Percentiles rank a stretch among this genome's conserved stretches.
phyloP scores from a whole-genome alignment of 2,113 vertebrate species.

The Hiodon tergisus region DNA sequence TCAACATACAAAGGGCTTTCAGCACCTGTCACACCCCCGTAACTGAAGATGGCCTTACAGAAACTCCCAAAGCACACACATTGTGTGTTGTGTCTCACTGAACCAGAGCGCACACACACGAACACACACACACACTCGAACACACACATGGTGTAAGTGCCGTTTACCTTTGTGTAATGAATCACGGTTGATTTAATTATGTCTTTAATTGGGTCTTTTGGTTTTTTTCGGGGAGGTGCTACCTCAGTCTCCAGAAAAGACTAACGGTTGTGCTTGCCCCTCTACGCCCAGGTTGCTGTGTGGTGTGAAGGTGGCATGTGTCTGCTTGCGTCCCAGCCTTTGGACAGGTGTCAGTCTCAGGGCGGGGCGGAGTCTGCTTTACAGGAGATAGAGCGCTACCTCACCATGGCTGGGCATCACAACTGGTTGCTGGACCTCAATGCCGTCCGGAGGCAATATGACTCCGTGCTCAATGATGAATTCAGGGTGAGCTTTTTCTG shows the following conservation, averaged over 20 bases:
- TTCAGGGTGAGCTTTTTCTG: conserved; percentile 67
- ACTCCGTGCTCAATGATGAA: conserved; percentile 74
- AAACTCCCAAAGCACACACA: too few species aligned
- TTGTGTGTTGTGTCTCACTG: too few species aligned
- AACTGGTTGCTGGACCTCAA: conserved; percentile 70
- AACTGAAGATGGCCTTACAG: too few species aligned
- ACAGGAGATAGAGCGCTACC: conserved; percentile 85
- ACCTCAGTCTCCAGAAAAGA: background rate
- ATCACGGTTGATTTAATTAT: too few species aligned
- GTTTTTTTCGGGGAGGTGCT: background rate
- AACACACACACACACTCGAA: too few species aligned
- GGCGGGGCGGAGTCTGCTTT: conserved; percentile 91
- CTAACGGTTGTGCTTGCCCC: background rate
- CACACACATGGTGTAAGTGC: too few species aligned
- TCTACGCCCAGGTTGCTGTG: conserved; percentile 62
- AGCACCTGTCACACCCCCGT: too few species aligned
- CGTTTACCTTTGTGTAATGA: too few species aligned
- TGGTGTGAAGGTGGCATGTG: conserved; percentile 95
- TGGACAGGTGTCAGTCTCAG: conserved; percentile 95
- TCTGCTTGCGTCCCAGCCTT: conserved; percentile 85
- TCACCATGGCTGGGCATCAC: conserved; percentile 71
- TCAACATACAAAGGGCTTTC: too few species aligned
- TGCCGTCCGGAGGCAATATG: conserved; percentile 73
- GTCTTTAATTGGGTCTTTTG: too few species aligned
- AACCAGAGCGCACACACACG: too few species aligned